Evolutionary conservation across 2,113 vertebrate species (phyloP), one percentile per base, ranked within the genome.

Genomic region (Myiopsitta monachus): DNA sequence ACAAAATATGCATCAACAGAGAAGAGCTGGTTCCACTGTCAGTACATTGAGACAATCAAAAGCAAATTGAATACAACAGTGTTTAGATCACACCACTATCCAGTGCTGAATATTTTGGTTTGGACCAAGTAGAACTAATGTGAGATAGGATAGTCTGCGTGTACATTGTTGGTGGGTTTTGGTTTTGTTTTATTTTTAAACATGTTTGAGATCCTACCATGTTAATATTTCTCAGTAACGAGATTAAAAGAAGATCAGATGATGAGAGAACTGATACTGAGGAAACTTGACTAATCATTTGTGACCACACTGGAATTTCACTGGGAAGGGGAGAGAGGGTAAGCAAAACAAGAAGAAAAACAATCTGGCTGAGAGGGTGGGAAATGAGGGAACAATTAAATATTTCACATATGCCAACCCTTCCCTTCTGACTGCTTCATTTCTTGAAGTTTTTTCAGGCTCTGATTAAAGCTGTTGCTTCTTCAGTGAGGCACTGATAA

Each of bases 21-120:
- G n/a, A 92, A 38, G 16, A 70, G 54, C 12, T 83, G 16, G 5
- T 83, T 84, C 54, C 81, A 23, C 49, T 39, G 8, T 70, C 41
- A 66, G 27, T 87, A 31, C 23, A 28, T 1, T 73, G 59, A 88
- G 30, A 26, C 13, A 81, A 77, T 52, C 54, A 86, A 77, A 81
- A 62, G 27, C 2, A 0, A 55, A 2, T 30, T 88, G 39, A 12
- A 28, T 1, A 2, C 31, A 30, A 8, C 16, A 26, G 15, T 33
- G 33, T 31, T 52, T 41, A 80, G 63, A 52, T 28, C 59, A 74
- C 68, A 55, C 16, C 22, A 27, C 36, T 52, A 6, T 46, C 24
- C 36, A 30, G 27, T 10, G 18, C 55, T 82, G 43, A 78, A 24
- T 75, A 59, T 72, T 90, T 81, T 69, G 44, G 5, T 62, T 82